Base-by-base conservation (phyloP, 2,888 invertebrate species). In the Steinernema carpocapsae region DNA sequence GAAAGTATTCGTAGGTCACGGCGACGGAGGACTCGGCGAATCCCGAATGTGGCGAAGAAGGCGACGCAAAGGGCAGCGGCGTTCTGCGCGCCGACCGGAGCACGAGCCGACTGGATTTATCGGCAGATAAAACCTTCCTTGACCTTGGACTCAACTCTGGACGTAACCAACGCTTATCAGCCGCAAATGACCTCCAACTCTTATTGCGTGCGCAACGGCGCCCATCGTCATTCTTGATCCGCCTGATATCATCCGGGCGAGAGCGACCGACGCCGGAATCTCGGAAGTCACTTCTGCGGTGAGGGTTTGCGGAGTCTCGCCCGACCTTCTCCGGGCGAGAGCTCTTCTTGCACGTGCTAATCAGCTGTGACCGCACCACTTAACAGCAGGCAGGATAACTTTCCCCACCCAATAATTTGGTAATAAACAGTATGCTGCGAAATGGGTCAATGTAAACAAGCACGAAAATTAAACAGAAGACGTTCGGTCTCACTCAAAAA, bases 101-200 rank as follows among this genome's bases (percentile, higher is more conserved):
- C 48, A 14, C 14, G 48, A 48, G 64, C 64, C 26, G 64, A 64
- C 64, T 64, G 64, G 64, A 64, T 64, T 64, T 64, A 32, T 64
- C 64, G 64, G 64, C 64, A 26, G 64, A 64, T 64, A 64, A 64
- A 64, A 64, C 64, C 64, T 64, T 64, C 64, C 64, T 64, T 64
- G 64, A 64, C 64, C 64, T 64, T 64, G 64, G 64, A 64, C 64
- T 26, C 32, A 64, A 64, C 64, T 64, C 64, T 32, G 64, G 64
- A 64, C 64, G 64, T 29, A 64, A 64, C 64, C 64, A 32, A 26
- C 29, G 64, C 64, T 64, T 64, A 64, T 64, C 64, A 64, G 64
- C 64, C 64, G 29, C 64, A 64, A 64, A 64, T 64, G 64, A 64
- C 64, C 64, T 64, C 64, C 64, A 64, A 64, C 64, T 29, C 32